Percentiles rank a stretch among this genome's conserved stretches.
Evolutionary conservation across 2,113 vertebrate species (phyloP).

Genomic region (Lanius ludovicianus): DNA sequence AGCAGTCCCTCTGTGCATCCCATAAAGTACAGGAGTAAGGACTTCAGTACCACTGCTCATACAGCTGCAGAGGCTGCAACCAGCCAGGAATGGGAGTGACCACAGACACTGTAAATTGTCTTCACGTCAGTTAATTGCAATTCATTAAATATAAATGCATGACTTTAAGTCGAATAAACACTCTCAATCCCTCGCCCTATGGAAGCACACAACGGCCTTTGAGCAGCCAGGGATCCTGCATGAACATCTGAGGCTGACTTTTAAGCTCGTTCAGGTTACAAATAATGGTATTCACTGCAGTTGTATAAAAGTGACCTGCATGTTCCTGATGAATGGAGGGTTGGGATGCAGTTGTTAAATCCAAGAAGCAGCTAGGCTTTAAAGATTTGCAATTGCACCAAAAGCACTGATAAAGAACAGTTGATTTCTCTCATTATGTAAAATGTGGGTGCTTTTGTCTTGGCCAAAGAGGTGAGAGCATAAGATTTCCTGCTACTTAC

Average conservation of each 20-base stretch:
- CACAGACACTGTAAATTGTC: background rate
- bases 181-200: background rate
- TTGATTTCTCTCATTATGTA: slow-evolving; percentile 65
- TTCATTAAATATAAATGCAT: background rate
- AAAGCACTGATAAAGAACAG: slow-evolving; percentile 62
- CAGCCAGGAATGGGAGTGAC: background rate
- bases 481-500: slow-evolving; percentile 63
- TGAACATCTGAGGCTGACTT: background rate
- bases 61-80: background rate
- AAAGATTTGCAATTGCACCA: slow-evolving; percentile 60
- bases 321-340: slow-evolving; percentile 31
- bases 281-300: background rate
- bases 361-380: slow-evolving; percentile 36
- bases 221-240: background rate
- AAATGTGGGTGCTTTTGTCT: slow-evolving; percentile 59
- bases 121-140: background rate
- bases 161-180: background rate
- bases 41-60: background rate
- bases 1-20: background rate
- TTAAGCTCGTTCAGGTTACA: background rate
- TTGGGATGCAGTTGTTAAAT: slow-evolving; percentile 44
- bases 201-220: background rate
- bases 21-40: background rate
- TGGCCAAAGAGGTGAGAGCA: slow-evolving; percentile 8
- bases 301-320: background rate